Percentiles rank a stretch among this genome's conserved stretches.
Conservation (phyloP, 2,113 vertebrate species). For the Cephalopterus ornatus region DNA sequence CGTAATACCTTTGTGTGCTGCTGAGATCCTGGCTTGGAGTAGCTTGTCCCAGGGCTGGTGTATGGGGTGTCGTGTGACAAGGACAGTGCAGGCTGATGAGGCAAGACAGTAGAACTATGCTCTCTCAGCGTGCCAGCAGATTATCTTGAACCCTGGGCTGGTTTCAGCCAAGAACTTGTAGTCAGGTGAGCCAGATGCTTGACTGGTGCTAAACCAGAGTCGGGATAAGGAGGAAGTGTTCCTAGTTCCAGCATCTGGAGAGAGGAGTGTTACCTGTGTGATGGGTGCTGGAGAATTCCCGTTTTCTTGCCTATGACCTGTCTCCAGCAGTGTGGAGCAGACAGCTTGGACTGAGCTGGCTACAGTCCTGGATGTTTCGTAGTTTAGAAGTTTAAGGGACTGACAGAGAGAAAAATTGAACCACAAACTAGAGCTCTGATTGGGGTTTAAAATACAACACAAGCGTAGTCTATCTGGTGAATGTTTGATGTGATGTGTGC, state of each 20-base stretch:
- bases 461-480: background rate
- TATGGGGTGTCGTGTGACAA: background rate
- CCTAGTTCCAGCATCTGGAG: background rate
- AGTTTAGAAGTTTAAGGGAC: background rate
- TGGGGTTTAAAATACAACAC: background rate
- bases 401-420: background rate
- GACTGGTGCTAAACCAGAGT: background rate
- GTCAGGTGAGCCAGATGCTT: background rate
- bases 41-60: background rate
- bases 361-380: background rate
- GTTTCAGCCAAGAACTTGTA: background rate
- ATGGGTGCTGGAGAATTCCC: background rate
- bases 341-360: rapidly evolving
- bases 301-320: background rate
- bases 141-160: background rate
- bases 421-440: background rate
- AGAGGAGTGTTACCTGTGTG: background rate
- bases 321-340: background rate
- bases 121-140: background rate
- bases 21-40: background rate
- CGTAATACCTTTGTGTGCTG: background rate
- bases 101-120: background rate
- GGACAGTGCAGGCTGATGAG: background rate
- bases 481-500: background rate
- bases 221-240: background rate